Evolutionary conservation across 1,140 invertebrate genomes (phyloP), one percentile per base, ranked within the genome.

Genomic region (Drosophila oshimai): DNA sequence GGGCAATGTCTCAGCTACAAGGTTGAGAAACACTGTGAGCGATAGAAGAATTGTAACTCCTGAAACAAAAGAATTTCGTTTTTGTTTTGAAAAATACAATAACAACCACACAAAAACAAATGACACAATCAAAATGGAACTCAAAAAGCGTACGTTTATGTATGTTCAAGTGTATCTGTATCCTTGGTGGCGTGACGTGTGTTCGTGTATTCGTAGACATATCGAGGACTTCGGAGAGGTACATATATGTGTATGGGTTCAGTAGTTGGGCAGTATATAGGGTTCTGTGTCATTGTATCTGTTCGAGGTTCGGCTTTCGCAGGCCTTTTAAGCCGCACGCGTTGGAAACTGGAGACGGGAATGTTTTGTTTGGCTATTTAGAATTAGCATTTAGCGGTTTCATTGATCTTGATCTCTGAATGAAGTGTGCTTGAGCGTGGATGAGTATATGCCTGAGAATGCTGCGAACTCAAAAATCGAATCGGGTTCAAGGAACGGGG

Each of bases 21-120:
- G 95, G 94, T 97, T 97, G 94, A 97, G 96, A 95, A 99, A 99
- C 93, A 99, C 98, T 93, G 98, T 99, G 94, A 99, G 95, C 92
- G 98, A 99, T 92, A 99, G 97, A 92, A 99, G 96, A 94, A 99
- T 99, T 94, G 98, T 99, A 93, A 99, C 98, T 94, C 98, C 98
- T 99, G 96, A 93, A 97, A 96, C 94, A 95, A 93, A 94, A 90
- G 74, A 90, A 94, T 92, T 93, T 87, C 53, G 77, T 87, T 67
- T 67, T 67, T 34, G 62, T 67, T 67, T 86, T 87, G 81, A 86
- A 86, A 87, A 87, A 88, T 88, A 87, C 81, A 88, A 87, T 87
- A 81, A 68, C 86, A 87, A 81, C 64, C 69, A 72, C 60, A 67
- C 68, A 87, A 81, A 76, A 72, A 45, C 55, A 72, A 70, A 87